phyloP scores from a whole-genome alignment of 2,113 vertebrate genomes.

The Nyctibius bracteatus region DNA sequence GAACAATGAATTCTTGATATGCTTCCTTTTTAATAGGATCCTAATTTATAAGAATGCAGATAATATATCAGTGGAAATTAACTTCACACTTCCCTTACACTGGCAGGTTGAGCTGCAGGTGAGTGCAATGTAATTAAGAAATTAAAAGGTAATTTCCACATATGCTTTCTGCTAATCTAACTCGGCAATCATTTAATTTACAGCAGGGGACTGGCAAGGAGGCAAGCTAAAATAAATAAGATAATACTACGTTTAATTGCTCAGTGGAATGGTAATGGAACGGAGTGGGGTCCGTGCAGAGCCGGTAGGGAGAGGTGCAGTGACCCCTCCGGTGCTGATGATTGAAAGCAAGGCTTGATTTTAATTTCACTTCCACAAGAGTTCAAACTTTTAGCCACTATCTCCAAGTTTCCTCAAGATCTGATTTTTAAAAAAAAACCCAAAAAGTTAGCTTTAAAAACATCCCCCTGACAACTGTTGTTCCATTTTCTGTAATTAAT shows the following conservation, averaged over 20 bases:
- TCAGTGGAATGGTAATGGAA: constrained; percentile 19
- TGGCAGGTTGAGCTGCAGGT: constrained; percentile 72
- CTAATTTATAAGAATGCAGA: constrained; percentile 56
- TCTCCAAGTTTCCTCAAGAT: neutral
- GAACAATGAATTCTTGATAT: neutral
- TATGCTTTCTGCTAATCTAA: constrained; percentile 65
- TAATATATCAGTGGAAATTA: constrained; percentile 58
- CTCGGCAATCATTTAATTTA: constrained; percentile 67
- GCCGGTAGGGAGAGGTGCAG: neutral
- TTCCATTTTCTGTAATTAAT: neutral
- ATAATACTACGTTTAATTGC: constrained; percentile 58
- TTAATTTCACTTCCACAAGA: neutral
- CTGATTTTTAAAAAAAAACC: neutral
- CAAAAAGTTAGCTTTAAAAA: neutral
- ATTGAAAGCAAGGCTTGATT: neutral
- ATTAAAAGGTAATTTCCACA: constrained; percentile 80
- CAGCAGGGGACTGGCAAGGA: constrained; percentile 59
- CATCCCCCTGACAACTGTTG: neutral
- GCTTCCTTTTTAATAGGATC: constrained; percentile 27
- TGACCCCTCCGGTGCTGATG: neutral
- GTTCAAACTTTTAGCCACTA: neutral
- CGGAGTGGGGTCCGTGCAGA: neutral
- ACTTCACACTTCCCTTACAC: constrained; percentile 34
- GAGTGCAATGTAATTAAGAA: constrained; percentile 77
- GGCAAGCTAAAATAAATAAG: constrained; percentile 72